Evolutionary conservation across 2,113 vertebrate species (phyloP).

Genomic region (Cebus imitator): DNA sequence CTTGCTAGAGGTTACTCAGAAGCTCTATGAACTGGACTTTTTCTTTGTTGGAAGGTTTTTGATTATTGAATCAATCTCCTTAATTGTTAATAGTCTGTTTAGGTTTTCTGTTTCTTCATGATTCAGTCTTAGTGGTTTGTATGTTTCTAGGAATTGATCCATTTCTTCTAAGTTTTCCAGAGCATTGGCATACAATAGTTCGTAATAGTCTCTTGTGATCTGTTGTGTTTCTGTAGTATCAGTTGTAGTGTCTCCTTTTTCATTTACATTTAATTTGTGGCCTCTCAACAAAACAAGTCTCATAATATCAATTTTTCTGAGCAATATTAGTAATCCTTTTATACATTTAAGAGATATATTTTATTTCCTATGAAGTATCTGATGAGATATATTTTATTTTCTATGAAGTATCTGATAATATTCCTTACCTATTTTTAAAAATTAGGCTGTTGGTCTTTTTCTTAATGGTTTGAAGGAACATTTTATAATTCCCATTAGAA

Average conservation of each 20-base stretch:
- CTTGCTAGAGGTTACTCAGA: neutral
- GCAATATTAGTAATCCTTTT: neutral
- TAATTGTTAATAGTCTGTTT: neutral
- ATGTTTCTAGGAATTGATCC: neutral
- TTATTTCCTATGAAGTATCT: neutral
- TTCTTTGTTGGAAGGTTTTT: neutral
- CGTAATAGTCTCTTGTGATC: neutral
- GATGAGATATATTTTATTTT: neutral
- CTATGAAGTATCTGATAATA: neutral
- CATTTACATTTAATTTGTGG: neutral
- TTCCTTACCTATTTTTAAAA: neutral
- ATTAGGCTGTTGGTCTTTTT: neutral
- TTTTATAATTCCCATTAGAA: neutral
- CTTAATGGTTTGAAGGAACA: neutral
- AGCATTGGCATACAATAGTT: neutral
- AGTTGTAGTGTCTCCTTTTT: neutral
- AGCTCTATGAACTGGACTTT: neutral
- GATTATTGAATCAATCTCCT: neutral
- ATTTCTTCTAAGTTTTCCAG: neutral
- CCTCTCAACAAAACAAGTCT: neutral
- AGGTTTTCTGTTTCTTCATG: neutral
- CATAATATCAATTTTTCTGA: constrained; percentile 27
- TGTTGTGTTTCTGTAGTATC: neutral
- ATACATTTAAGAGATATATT: neutral
- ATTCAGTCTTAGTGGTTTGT: neutral